Evolutionary conservation across 2,113 vertebrate genomes (phyloP).

Genomic region (Callospermophilus lateralis): DNA sequence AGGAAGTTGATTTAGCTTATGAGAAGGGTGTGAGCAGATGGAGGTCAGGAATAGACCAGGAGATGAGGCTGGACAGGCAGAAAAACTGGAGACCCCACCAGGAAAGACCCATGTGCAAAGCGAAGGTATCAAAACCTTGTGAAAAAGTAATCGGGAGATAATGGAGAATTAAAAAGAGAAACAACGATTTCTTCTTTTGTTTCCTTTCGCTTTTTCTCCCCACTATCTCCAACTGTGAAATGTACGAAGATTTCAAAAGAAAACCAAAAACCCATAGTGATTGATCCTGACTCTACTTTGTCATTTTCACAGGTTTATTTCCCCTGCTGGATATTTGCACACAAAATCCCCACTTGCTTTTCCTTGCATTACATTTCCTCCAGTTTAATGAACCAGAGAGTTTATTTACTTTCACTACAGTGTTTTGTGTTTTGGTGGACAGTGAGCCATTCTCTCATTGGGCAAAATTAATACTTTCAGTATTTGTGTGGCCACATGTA

Average conservation of each 20-base stretch:
- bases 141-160: background rate
- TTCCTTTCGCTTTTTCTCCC: background rate
- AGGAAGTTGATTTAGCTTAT: background rate
- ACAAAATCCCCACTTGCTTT: slow-evolving; percentile 43
- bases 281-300: background rate
- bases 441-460: slow-evolving; percentile 12
- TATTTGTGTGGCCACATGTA: slow-evolving; percentile 16
- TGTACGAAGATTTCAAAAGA: slow-evolving; percentile 42
- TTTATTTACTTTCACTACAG: slow-evolving; percentile 33
- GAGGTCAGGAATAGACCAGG: background rate
- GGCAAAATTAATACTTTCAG: slow-evolving; percentile 43
- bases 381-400: slow-evolving; percentile 28
- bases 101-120: background rate
- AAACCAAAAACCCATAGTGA: background rate
- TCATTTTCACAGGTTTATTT: slow-evolving; percentile 45
- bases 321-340: background rate
- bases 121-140: background rate
- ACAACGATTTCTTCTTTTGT: background rate
- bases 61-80: background rate
- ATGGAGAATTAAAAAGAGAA: background rate
- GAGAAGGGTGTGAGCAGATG: background rate
- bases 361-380: slow-evolving; percentile 23
- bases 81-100: background rate
- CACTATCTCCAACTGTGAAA: slow-evolving; percentile 7
- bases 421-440: slow-evolving; percentile 32